Percentiles rank a stretch among this genome's conserved stretches.
phyloP scores from a whole-genome alignment of 2,888 invertebrate genomes.

The Clistopyga incitator region DNA sequence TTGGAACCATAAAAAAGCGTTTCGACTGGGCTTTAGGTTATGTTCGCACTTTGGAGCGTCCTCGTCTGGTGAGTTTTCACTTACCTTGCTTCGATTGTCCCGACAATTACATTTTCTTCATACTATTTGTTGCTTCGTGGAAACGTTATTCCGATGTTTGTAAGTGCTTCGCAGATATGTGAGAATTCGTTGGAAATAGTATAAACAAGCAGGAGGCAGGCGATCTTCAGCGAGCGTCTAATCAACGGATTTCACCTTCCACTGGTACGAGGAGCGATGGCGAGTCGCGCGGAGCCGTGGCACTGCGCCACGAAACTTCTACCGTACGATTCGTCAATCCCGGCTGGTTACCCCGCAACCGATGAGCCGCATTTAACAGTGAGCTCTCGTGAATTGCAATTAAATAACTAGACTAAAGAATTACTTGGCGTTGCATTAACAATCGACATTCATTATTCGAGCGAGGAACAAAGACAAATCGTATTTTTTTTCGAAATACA shows the following conservation, averaged over 20 bases:
- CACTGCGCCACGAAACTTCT: neutral
- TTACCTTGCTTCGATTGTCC: neutral
- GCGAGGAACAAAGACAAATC: neutral
- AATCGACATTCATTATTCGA: neutral
- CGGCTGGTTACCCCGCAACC: neutral
- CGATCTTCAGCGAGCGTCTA: constrained; percentile 47
- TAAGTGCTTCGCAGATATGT: neutral
- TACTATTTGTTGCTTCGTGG: neutral
- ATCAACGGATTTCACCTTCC: constrained; percentile 62
- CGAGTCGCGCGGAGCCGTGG: constrained; percentile 1
- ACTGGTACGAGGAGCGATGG: constrained; percentile 49
- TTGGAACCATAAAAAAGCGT: neutral
- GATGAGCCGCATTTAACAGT: neutral
- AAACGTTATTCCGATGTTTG: neutral
- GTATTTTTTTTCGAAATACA: neutral
- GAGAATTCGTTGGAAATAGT: constrained; percentile 30
- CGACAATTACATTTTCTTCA: neutral
- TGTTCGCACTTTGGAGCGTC: constrained; percentile 22
- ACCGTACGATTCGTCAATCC: constrained; percentile 15
- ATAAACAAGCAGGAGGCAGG: constrained; percentile 47
- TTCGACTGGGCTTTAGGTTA: constrained; percentile 20
- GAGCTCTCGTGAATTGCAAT: neutral
- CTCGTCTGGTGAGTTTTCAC: constrained; percentile 1
- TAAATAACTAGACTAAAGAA: neutral
- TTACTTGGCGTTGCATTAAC: neutral